phyloP scores from a whole-genome alignment of 1,140 invertebrate genomes.

The Drosophila athabasca region DNA sequence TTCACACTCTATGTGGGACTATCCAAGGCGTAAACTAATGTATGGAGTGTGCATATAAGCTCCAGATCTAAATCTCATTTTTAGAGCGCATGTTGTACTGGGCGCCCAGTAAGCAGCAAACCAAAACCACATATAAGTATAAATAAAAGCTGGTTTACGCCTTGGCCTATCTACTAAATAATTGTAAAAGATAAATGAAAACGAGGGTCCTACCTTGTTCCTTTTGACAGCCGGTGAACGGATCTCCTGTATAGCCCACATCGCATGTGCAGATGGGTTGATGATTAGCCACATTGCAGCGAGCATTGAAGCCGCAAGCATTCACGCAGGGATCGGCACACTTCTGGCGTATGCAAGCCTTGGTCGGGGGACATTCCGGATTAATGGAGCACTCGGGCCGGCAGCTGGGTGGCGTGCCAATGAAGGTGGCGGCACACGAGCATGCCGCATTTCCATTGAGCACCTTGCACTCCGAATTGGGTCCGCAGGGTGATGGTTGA shows the following conservation, averaged over 20 bases:
- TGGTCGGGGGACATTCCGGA: conserved; percentile 87
- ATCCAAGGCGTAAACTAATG: conserved; percentile 58
- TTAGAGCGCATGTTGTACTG: conserved; percentile 35
- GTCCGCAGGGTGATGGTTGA: conserved; percentile 88
- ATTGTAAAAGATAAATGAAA: conserved; percentile 38
- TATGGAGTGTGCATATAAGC: conserved; percentile 23
- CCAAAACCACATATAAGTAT: conserved; percentile 14
- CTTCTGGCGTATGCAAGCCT: conserved; percentile 87
- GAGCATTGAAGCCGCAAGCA: conserved; percentile 88
- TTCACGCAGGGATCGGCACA: conserved; percentile 89
- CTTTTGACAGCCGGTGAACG: conserved; percentile 88
- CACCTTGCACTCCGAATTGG: conserved; percentile 88
- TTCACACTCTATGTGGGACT: conserved; percentile 46
- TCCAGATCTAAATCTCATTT: conserved; percentile 5
- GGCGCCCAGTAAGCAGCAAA: conserved; percentile 50
- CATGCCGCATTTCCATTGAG: conserved; percentile 87
- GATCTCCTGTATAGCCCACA: conserved; percentile 90
- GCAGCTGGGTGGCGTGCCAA: conserved; percentile 87
- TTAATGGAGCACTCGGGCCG: conserved; percentile 87
- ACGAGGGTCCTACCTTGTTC: conserved; percentile 85
- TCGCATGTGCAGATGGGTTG: conserved; percentile 89
- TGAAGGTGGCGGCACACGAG: conserved; percentile 87
- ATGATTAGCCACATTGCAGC: conserved; percentile 88
- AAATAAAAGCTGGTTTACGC: conserved; percentile 60
- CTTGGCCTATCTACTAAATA: conserved; percentile 49